Conservation (phyloP, 2,888 invertebrate species). For the Pogonocherus hispidulus region DNA sequence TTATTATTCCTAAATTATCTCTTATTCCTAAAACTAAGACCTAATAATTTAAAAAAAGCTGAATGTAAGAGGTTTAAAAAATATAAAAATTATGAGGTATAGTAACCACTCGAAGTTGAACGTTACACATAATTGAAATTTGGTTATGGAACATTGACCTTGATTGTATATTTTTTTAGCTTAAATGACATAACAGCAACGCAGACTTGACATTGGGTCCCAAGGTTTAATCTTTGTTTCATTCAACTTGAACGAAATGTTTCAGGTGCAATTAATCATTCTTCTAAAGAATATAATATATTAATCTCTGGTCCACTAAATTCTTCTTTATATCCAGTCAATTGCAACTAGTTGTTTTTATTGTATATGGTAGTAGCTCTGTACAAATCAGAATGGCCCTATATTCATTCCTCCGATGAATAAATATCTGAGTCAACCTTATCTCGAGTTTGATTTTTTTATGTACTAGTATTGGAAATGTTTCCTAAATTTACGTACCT, state of each 20-base stretch:
- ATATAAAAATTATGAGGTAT: not conserved
- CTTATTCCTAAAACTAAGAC: no score
- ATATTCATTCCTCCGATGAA: no score
- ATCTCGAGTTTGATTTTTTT: no score
- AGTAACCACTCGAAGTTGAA: not conserved
- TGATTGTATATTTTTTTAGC: conserved; percentile 21
- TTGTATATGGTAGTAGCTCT: no score
- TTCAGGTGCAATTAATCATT: not conserved
- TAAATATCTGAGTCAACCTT: no score
- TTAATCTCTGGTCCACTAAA: no score
- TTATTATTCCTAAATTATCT: no score
- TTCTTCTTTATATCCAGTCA: no score
- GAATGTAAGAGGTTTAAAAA: not conserved
- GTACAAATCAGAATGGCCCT: no score
- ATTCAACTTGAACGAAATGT: conserved; percentile 2
- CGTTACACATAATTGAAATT: conserved; percentile 27
- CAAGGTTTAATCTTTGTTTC: conserved; percentile 23
- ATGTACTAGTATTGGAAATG: no score
- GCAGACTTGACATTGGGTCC: conserved; percentile 19
- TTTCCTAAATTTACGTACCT: no score
- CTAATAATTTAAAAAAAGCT: not conserved
- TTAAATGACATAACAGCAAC: conserved; percentile 20
- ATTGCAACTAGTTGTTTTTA: no score
- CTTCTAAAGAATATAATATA: not conserved
- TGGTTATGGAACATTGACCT: conserved; percentile 22